Evolutionary conservation across 2,797 vertebrate genomes (phyloP).

Genomic region (Leptatherina wallacei): DNA sequence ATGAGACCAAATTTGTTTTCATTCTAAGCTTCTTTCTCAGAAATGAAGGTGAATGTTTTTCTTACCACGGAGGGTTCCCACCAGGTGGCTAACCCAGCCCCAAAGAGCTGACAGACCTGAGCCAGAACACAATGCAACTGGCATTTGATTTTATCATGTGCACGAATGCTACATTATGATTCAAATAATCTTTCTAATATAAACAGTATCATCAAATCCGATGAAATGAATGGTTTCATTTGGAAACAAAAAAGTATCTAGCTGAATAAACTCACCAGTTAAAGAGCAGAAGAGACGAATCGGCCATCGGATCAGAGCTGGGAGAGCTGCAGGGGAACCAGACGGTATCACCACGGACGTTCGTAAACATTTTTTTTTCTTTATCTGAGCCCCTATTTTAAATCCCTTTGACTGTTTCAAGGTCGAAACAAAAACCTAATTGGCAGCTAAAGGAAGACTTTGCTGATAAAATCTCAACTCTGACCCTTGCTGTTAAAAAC

Average conservation of each 20-base stretch:
- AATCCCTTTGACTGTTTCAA: background rate
- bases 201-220: too few relatives aligned
- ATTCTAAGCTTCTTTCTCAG: background rate
- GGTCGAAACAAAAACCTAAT: background rate
- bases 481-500: too few relatives aligned
- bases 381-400: too few relatives aligned
- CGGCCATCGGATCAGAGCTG: constrained; percentile 76
- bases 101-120: constrained; percentile 77
- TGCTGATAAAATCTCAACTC: background rate
- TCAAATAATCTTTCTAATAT: background rate
- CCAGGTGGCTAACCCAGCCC: constrained; percentile 72
- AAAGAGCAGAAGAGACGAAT: constrained; percentile 76
- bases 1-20: background rate
- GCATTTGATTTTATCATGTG: background rate
- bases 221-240: background rate
- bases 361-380: too few relatives aligned
- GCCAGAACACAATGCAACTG: background rate
- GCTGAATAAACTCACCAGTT: constrained; percentile 66
- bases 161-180: background rate
- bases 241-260: background rate
- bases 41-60: background rate
- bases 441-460: background rate
- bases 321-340: constrained; percentile 65
- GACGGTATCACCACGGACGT: too few relatives aligned
- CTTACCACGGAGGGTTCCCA: constrained; percentile 73